A percentile compares a stretch with the other conserved stretches of the same genome.
These are phyloP conservation scores for Eristalis intricaria DNA, from an alignment of 2,888 invertebrate species.

Conservation along the genomic window DNA sequence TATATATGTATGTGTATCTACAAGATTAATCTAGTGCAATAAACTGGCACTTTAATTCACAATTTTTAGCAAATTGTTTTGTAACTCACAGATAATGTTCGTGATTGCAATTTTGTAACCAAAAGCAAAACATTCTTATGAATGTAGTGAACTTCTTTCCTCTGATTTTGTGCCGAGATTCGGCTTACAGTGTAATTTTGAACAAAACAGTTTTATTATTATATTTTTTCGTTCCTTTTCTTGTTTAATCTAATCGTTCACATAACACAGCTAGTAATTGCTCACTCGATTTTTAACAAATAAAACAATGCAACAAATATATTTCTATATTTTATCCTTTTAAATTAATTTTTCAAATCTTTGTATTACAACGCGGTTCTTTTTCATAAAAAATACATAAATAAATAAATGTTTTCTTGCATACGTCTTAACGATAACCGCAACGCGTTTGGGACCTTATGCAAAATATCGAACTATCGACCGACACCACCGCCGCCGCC, in stretches of 20 bases:
- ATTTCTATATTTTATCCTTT: too few species aligned
- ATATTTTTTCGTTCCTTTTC: neutral
- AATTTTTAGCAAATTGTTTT: constrained; percentile 18
- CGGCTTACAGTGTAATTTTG: neutral
- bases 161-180: neutral
- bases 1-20: neutral
- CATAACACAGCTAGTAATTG: constrained; percentile 11
- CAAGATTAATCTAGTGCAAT: neutral
- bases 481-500: constrained; percentile 27
- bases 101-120: constrained; percentile 55
- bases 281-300: neutral
- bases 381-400: constrained; percentile 10
- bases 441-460: constrained; percentile 41
- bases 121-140: constrained; percentile 54
- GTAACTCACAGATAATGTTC: constrained; percentile 60
- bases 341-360: too few species aligned
- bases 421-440: neutral
- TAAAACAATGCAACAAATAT: too few species aligned
- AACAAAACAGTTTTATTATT: neutral
- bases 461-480: constrained; percentile 58
- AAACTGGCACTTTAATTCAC: neutral
- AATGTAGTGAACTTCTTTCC: neutral
- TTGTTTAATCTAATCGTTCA: neutral
- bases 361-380: too few species aligned
- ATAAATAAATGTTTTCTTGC: neutral